Evolutionary conservation across 2,113 vertebrate species (phyloP).

Genomic region (Hippocampus comes): DNA sequence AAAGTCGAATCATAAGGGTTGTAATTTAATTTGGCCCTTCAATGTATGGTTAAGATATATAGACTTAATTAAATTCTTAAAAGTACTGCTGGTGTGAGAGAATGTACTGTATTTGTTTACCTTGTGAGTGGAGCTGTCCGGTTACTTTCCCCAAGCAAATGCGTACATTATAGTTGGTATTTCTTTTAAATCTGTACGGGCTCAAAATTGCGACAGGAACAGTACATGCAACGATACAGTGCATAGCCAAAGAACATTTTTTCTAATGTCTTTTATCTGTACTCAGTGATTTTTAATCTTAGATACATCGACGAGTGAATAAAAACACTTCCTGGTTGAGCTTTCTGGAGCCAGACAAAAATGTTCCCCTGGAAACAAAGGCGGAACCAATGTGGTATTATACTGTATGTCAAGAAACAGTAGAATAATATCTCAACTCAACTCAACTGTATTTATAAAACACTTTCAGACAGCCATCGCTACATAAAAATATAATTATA

Average conservation of each 20-base stretch:
- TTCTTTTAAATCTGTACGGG: background rate
- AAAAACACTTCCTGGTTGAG: constrained; percentile 14
- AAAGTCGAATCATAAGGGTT: too few relatives aligned
- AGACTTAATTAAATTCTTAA: background rate
- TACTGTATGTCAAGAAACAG: background rate
- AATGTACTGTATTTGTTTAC: background rate
- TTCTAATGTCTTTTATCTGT: background rate
- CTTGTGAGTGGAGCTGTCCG: background rate
- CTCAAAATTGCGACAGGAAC: background rate
- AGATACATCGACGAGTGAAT: background rate
- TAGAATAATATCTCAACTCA: background rate
- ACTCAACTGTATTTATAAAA: too few relatives aligned
- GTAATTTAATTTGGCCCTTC: too few relatives aligned
- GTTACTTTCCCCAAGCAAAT: background rate
- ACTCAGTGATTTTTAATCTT: background rate
- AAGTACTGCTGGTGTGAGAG: background rate
- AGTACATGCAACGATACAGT: background rate
- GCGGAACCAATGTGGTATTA: background rate
- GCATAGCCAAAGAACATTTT: background rate
- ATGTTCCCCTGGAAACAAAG: constrained; percentile 36
- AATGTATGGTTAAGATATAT: too few relatives aligned
- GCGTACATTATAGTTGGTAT: background rate
- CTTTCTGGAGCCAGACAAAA: background rate
- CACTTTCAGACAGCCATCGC: too few relatives aligned
- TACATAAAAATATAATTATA: background rate